phyloP scores from a whole-genome alignment of 2,797 vertebrate species.

The Helicolenus hilgendorfi region DNA sequence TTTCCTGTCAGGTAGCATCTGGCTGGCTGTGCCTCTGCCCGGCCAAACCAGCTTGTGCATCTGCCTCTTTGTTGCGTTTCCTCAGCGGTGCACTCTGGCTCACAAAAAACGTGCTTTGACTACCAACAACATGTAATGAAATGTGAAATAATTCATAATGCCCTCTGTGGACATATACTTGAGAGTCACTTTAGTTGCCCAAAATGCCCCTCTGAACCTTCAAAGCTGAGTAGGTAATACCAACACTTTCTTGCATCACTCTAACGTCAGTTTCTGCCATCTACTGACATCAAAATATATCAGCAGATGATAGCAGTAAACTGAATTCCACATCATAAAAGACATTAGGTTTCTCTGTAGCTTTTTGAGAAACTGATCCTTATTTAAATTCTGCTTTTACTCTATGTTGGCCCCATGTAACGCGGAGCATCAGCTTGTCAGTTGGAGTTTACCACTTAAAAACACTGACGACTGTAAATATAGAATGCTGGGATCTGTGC shows the following conservation, averaged over 20 bases:
- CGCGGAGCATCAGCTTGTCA: constrained; percentile 39
- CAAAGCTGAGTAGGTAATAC: constrained; percentile 26
- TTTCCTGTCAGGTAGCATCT: constrained; percentile 32
- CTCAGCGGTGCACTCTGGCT: constrained; percentile 7
- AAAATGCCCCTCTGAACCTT: constrained; percentile 23
- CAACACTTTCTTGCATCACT: constrained; percentile 25
- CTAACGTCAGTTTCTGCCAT: constrained; percentile 8
- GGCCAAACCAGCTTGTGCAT: constrained; percentile 26
- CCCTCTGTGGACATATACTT: constrained; percentile 18
- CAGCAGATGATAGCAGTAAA: background rate
- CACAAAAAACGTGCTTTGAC: constrained; percentile 26
- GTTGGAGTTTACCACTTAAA: constrained; percentile 47
- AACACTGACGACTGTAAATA: constrained; percentile 56
- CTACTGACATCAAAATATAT: constrained; percentile 22
- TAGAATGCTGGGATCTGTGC: constrained; percentile 37
- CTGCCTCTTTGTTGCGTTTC: constrained; percentile 22
- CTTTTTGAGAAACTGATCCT: background rate
- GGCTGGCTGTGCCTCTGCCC: constrained; percentile 19
- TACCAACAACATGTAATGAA: constrained; percentile 39
- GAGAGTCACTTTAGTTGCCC: constrained; percentile 7
- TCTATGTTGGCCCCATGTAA: constrained; percentile 6
- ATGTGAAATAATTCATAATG: constrained; percentile 49
- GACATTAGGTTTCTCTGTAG: background rate
- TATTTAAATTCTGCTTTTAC: constrained; percentile 32
- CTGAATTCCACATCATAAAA: constrained; percentile 24